Evolutionary conservation across 2,113 vertebrate genomes (phyloP), one percentile per base, ranked within the genome.

Genomic region (Microcebus ravelobensis): DNA sequence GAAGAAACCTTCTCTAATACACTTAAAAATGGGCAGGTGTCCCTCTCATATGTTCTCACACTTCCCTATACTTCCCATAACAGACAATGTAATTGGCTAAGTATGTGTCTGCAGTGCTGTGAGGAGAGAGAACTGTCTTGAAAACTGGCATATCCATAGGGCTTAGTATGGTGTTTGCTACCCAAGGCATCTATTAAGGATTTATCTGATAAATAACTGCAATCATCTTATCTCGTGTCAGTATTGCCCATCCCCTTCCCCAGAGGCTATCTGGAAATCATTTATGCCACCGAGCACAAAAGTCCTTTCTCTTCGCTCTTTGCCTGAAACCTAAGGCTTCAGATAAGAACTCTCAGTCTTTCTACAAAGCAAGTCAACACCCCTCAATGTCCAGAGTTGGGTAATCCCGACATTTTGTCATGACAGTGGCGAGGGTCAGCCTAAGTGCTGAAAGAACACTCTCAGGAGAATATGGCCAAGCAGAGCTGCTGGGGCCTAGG

Each of bases 111-210:
- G 57, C 92, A 77, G 81, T 61, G 63, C 55, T 36, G n/a, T 9
- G 73, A 88, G 42, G 86, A n/a, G 59, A 91, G 42, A 85, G 48
- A 96, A 81, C 29, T 55, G 29, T 68, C 87, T 76, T 87, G 39
- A 90, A 86, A 93, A 86, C 25, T 74, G 48, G 84, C 52, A 91
- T n/a, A 59, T 18, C 55, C 52, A 67, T 4, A 88, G 73, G 13
- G 34, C 70, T 76, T 65, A 83, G 59, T 23, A 31, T 10, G 55
- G 23, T 31, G 45, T 79, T 61, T 79, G 80, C 68, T 90, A 36
- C 5, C 36, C 14, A 67, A 42, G 31, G 63, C 39, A 74, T 34
- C 95, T 92, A 87, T 27, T 92, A 92, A 94, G 81, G 57, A 91
- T 91, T 45, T 42, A 87, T 31, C n/a, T 79, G 67, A 85, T 59